Base-by-base conservation (phyloP, 2,888 invertebrate species). In the Plebejus anna region DNA sequence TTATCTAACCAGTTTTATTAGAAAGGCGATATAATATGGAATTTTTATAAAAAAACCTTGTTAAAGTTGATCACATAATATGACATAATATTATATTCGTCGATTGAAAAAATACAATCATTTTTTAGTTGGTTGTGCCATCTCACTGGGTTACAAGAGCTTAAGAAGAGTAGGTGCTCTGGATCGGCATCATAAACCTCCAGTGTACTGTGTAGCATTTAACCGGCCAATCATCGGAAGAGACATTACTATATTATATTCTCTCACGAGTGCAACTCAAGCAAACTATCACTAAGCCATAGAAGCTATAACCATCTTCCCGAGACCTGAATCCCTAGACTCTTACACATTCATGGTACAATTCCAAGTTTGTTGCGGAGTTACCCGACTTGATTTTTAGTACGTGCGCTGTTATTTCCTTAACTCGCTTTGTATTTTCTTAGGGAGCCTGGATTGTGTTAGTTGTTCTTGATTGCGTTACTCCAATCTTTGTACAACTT, bases 371-470 rank as follows among this genome's bases (percentile, higher is more conserved):
- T 70, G 70, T 76, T 76, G 70, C 70, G 32, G 76, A 76, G 71
- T 59, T 57, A 51, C 76, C 76, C 76, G 76, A 79, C 78, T 80
- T 77, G 79, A 80, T 79, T 80, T 79, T 66, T 70, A 47, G 59
- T 79, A 76, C 78, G 75, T 78, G 76, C 75, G 42, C 71, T 76
- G 77, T 75, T 75, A 75, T 76, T 79, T 78, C 76, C 78, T 76
- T 75, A 55, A 73, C 76, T 73, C 22, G 61, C 75, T 78, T 70
- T 77, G 70, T 77, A 47, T 76, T 76, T 71, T 59, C 76, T 72
- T 28, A 55, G 55, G 28, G 70, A 76, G 76, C 28, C 70, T 70
- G 51, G 76, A 77, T 79, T 79, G 76, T 70, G 76, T 78, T 77
- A 75, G 42, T 76, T 77, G 77, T 79, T 79, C 75, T 70, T 76